Percentiles rank a stretch among this genome's conserved stretches.
These are phyloP conservation scores for Chondrilla cf. caribensis DNA, from an alignment of 37 sponge, comb jelly and placozoan genomes.

Conservation along the genomic window DNA sequence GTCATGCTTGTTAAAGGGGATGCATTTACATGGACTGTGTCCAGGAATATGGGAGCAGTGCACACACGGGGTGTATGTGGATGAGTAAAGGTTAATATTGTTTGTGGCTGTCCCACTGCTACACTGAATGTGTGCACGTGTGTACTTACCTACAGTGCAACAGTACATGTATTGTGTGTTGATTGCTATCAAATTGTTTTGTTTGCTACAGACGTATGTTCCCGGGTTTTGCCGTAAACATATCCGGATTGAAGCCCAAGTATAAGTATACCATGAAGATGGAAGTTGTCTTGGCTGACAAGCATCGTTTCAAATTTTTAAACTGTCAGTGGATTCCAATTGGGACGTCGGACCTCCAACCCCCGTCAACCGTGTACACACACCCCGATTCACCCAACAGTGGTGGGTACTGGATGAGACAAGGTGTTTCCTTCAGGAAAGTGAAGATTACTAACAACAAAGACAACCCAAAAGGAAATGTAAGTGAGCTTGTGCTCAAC, in stretches of 20 bases:
- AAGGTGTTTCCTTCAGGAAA: constrained; percentile 52
- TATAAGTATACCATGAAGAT: constrained; percentile 84
- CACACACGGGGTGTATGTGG: no score
- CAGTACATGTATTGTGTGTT: no score
- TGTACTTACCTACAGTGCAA: no score
- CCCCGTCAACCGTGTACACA: constrained; percentile 30
- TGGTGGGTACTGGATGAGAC: constrained; percentile 60
- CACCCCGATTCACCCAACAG: constrained; percentile 69
- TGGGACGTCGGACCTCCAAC: constrained; percentile 72
- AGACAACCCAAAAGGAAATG: constrained; percentile 68
- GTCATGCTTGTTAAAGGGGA: no score
- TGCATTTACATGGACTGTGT: no score
- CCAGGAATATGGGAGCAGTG: no score
- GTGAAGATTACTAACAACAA: constrained; percentile 72
- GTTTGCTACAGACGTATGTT: constrained; percentile 83
- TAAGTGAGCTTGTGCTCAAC: constrained; percentile 35
- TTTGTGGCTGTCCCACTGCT: no score
- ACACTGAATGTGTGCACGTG: no score
- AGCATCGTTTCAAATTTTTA: constrained; percentile 86
- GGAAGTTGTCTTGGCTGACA: constrained; percentile 83
- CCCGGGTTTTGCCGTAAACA: constrained; percentile 67
- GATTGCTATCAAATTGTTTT: no score
- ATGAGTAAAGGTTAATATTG: no score
- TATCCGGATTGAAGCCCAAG: constrained; percentile 80
- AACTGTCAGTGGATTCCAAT: constrained; percentile 79